Percentiles rank a stretch among this genome's conserved stretches.
These are phyloP conservation scores for Drosophila atripex DNA, from an alignment of 2,888 invertebrate species.

Conservation along the genomic window DNA sequence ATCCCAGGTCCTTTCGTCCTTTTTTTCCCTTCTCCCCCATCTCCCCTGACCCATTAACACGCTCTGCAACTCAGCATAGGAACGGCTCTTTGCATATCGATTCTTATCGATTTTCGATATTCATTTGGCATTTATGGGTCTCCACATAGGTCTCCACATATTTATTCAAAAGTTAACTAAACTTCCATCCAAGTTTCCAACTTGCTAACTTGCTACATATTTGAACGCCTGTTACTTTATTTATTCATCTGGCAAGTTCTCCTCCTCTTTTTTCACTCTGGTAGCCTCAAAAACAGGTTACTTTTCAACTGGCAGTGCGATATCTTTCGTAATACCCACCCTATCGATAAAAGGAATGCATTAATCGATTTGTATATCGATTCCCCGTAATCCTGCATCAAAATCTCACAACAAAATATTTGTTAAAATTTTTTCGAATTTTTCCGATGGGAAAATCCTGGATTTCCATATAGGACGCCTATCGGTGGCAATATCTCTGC, in stretches of 20 bases:
- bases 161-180: background rate
- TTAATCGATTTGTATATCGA: no score
- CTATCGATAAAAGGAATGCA: no score
- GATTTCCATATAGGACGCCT: no score
- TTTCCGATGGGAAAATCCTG: no score
- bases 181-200: background rate
- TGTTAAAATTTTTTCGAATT: no score
- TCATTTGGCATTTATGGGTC: slow-evolving; percentile 4
- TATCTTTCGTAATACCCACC: no score
- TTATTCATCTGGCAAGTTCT: background rate
- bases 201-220: background rate
- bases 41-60: slow-evolving; percentile 32
- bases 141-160: background rate
- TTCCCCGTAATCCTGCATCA: no score
- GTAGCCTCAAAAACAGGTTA: background rate
- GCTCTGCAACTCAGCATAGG: background rate
- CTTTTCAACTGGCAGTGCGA: no score
- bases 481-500: no score
- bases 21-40: background rate
- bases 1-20: slow-evolving; percentile 14
- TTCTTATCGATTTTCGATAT: slow-evolving; percentile 25
- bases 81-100: slow-evolving; percentile 14
- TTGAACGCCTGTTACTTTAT: background rate
- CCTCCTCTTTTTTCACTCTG: background rate
- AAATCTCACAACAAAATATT: no score